Conservation (phyloP, 2,888 invertebrate genomes). For the Agriotes lineatus region DNA sequence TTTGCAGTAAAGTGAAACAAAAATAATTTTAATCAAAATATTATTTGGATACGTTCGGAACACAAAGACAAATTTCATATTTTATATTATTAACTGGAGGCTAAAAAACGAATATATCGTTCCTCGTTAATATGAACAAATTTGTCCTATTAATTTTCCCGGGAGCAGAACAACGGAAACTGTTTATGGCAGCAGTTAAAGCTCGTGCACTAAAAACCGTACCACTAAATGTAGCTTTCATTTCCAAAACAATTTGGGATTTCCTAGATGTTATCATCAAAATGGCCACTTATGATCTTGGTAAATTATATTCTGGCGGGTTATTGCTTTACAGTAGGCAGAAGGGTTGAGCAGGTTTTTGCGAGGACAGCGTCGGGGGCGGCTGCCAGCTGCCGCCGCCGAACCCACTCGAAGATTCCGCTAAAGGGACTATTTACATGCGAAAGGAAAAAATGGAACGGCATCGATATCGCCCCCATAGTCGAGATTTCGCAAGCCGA, state of each 20-base stretch:
- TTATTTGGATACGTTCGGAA: too few species aligned
- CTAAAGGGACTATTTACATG: constrained; percentile 45
- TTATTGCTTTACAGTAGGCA: constrained; percentile 34
- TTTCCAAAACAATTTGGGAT: neutral
- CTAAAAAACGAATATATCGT: too few species aligned
- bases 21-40: too few species aligned
- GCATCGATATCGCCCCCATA: constrained; percentile 22
- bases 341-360: constrained; percentile 39
- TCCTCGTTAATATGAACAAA: too few species aligned
- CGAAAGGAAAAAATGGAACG: constrained; percentile 34
- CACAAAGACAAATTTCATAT: too few species aligned
- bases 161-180: too few species aligned
- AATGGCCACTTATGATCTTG: constrained; percentile 23
- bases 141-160: too few species aligned
- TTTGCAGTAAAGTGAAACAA: too few species aligned
- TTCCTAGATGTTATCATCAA: neutral
- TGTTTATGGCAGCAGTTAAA: too few species aligned
- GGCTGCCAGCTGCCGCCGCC: constrained; percentile 38
- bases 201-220: too few species aligned
- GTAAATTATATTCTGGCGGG: constrained; percentile 32
- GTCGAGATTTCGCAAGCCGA: constrained; percentile 4
- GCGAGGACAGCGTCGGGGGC: constrained; percentile 38
- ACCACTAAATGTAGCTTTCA: too few species aligned
- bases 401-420: constrained; percentile 35
- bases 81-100: too few species aligned